phyloP scores from a whole-genome alignment of 2,888 invertebrate genomes.

The Balanococcus diminutus region DNA sequence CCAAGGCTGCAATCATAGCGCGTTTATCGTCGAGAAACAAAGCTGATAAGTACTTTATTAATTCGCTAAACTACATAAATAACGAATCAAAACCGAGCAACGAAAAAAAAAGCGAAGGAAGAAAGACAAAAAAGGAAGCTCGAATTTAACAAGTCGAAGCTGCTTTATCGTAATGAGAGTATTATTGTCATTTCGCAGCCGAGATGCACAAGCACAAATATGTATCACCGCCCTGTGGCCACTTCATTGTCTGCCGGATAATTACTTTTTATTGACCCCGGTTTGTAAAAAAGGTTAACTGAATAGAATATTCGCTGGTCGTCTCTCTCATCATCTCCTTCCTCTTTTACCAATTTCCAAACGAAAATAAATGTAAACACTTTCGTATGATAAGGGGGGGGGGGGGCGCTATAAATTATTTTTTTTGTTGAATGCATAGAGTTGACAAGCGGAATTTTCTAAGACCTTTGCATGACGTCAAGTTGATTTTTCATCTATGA shows the following conservation, averaged over 20 bases:
- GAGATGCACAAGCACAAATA: background rate
- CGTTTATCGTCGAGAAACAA: background rate
- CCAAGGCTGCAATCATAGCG: background rate
- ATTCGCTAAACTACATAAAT: background rate
- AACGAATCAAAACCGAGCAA: background rate
- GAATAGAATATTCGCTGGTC: background rate
- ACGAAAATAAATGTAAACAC: slow-evolving; percentile 19
- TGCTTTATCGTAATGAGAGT: background rate
- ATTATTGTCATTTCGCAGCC: background rate
- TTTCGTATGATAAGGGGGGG: no score
- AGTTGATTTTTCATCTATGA: no score
- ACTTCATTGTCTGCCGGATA: slow-evolving; percentile 20
- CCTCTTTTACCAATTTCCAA: background rate
- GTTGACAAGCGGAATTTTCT: no score
- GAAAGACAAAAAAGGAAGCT: background rate
- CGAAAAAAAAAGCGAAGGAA: background rate
- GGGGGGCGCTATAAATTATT: no score
- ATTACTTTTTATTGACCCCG: slow-evolving; percentile 29
- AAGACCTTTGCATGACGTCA: no score
- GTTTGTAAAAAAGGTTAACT: slow-evolving; percentile 24
- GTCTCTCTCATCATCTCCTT: background rate
- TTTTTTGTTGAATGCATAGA: no score
- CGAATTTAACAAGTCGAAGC: background rate
- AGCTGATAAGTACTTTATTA: background rate
- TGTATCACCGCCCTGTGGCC: background rate